phyloP scores from a whole-genome alignment of 2,113 vertebrate species.

The Nothobranchius kuhntae region DNA sequence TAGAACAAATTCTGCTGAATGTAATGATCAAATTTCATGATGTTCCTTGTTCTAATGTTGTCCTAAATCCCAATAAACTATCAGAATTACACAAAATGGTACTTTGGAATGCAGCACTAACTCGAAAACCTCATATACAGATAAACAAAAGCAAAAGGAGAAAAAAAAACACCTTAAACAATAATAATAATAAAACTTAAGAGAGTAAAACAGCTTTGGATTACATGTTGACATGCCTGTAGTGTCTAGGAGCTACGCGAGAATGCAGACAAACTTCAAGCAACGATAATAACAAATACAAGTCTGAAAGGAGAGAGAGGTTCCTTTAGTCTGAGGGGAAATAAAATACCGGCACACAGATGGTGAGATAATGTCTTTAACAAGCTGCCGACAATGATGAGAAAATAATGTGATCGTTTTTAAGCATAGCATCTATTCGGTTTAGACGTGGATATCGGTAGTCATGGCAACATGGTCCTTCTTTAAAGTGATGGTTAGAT shows the following conservation, averaged over 20 bases:
- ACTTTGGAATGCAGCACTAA: constrained; percentile 3
- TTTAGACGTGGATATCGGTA: constrained; percentile 40
- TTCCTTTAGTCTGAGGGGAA: background rate
- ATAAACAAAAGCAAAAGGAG: constrained; percentile 44
- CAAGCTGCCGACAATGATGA: constrained; percentile 53
- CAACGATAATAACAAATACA: background rate
- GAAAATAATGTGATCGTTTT: constrained; percentile 22
- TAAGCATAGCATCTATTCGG: constrained; percentile 22
- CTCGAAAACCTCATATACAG: constrained; percentile 18
- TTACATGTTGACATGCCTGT: constrained; percentile 4
- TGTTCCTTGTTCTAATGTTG: no score
- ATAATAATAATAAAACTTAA: background rate
- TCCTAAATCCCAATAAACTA: no score
- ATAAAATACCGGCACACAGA: constrained; percentile 19
- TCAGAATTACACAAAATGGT: no score
- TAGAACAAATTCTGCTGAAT: no score
- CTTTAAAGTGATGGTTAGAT: constrained; percentile 24
- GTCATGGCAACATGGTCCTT: constrained; percentile 58
- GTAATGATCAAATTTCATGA: no score
- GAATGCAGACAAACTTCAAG: constrained; percentile 16
- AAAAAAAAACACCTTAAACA: constrained; percentile 1
- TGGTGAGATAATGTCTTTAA: constrained; percentile 46
- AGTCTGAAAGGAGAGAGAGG: background rate
- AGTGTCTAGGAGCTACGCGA: constrained; percentile 15
- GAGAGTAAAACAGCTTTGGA: background rate